These are phyloP conservation scores for Centropus unirufus DNA, from an alignment of 2,113 vertebrate genomes.

Conservation along the genomic window DNA sequence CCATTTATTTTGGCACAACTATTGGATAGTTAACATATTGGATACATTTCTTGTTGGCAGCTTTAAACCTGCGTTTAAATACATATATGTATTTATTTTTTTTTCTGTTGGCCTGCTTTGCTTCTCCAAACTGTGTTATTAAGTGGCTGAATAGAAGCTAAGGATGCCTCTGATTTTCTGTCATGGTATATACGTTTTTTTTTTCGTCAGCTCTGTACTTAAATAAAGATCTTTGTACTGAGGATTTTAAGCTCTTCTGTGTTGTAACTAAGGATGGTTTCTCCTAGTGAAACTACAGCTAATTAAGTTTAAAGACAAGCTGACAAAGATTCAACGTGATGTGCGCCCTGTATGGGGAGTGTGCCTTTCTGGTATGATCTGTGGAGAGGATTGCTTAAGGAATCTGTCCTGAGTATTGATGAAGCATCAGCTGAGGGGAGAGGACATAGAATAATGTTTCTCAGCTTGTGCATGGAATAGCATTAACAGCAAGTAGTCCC, in stretches of 20 bases:
- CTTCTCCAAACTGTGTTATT: background rate
- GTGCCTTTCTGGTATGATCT: conserved; percentile 1
- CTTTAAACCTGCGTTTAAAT: background rate
- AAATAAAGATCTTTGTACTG: conserved; percentile 1
- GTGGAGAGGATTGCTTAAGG: background rate
- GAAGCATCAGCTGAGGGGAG: conserved; percentile 18
- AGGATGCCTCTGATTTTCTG: background rate
- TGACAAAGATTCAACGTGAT: background rate
- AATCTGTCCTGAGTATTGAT: background rate
- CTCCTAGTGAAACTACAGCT: background rate
- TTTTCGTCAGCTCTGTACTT: background rate
- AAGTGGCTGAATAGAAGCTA: background rate
- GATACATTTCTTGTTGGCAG: background rate
- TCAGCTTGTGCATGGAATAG: conserved; percentile 23
- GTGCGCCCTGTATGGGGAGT: background rate
- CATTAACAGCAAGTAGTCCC: conserved; percentile 19
- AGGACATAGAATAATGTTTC: conserved; percentile 50
- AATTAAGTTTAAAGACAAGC: background rate
- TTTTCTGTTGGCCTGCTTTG: background rate
- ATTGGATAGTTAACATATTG: background rate
- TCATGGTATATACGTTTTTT: background rate
- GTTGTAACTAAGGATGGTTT: background rate
- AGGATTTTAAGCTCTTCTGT: background rate
- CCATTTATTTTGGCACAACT: background rate
- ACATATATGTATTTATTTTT: background rate